These are phyloP conservation scores for Amphibalanus amphitrite DNA, from an alignment of 1,140 invertebrate genomes.

Conservation along the genomic window DNA sequence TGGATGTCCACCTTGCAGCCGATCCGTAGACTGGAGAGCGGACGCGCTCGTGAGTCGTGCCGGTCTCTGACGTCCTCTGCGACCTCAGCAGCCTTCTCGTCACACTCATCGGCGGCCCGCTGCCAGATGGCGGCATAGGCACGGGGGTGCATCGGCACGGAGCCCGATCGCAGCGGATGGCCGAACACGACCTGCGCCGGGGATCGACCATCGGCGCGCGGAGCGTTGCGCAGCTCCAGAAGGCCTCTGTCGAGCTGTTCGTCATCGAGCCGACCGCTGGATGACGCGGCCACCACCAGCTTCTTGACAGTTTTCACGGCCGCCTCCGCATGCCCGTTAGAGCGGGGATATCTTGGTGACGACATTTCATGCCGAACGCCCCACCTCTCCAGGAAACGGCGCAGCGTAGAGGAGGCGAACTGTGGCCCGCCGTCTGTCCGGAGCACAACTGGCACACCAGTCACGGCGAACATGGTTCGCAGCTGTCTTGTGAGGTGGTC, in stretches of 20 bases:
- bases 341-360: conserved; percentile 7
- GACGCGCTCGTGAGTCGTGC: no score
- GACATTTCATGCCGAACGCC: conserved; percentile 4
- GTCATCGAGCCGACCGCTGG: neutral
- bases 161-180: no score
- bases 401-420: conserved; percentile 9
- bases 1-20: no score
- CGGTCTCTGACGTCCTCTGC: no score
- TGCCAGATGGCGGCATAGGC: no score
- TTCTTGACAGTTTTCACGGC: conserved; percentile 12
- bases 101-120: no score
- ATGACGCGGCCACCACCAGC: conserved; percentile 6
- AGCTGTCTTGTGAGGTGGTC: neutral
- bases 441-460: conserved; percentile 4
- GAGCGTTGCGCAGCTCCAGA: no score
- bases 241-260: neutral
- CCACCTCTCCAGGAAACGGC: conserved; percentile 11
- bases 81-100: no score
- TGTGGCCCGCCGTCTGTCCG: conserved; percentile 9
- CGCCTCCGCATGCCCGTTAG: conserved; percentile 9
- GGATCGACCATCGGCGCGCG: no score
- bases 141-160: no score
- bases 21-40: no score
- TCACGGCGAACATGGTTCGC: conserved; percentile 6
- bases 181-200: no score